Conservation (phyloP, 2,113 vertebrate genomes). For the Syngnathoides biaculeatus region DNA sequence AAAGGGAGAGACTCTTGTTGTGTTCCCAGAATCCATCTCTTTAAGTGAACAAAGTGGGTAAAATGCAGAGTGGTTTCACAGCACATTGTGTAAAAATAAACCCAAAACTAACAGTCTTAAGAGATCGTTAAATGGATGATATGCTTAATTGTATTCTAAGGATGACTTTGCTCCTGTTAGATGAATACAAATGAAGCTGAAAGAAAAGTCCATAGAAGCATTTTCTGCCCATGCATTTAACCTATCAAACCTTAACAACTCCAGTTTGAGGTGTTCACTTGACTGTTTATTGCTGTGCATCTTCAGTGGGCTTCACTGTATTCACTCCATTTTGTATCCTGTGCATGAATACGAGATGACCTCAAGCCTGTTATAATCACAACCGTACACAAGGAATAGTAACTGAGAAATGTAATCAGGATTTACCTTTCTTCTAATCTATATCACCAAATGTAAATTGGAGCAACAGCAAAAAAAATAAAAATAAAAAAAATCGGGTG, state of each 20-base stretch:
- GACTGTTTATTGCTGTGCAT: neutral
- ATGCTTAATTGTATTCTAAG: neutral
- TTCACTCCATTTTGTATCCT: neutral
- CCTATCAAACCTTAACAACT: neutral
- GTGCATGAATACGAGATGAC: neutral
- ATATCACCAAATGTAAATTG: neutral
- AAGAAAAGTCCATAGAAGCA: neutral
- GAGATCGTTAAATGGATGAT: neutral
- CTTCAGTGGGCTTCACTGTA: neutral
- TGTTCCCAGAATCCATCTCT: too few relatives aligned
- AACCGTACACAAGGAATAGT: neutral
- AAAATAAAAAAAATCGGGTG: neutral
- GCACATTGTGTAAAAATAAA: neutral
- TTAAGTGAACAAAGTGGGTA: neutral
- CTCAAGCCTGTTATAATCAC: neutral
- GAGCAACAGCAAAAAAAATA: neutral
- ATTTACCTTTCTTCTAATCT: neutral
- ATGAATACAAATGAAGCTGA: constrained; percentile 9
- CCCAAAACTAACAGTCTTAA: neutral
- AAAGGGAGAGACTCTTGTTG: too few relatives aligned
- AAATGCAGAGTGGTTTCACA: neutral
- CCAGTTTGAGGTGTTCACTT: neutral
- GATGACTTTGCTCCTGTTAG: neutral
- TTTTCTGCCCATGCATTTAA: neutral
- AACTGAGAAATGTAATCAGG: neutral